Percentiles rank a stretch among this genome's conserved stretches.
phyloP scores from a whole-genome alignment of 1,140 invertebrate genomes.

The Harlomillsia oculata region DNA sequence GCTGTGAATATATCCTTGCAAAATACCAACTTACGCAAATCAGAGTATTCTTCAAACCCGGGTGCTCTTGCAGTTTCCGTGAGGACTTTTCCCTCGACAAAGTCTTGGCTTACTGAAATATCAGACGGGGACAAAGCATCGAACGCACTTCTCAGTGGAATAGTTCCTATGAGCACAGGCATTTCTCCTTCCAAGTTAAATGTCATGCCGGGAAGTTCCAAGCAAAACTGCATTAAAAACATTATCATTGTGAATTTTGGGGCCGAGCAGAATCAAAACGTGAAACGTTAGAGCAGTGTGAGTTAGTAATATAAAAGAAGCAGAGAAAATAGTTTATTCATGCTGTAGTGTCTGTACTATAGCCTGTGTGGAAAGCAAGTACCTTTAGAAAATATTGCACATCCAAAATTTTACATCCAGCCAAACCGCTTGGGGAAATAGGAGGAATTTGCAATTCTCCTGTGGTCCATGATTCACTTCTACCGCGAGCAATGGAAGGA shows the following conservation, averaged over 20 bases:
- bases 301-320: neutral
- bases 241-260: neutral
- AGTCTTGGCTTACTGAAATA: neutral
- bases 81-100: neutral
- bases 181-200: constrained; percentile 15
- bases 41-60: constrained; percentile 13
- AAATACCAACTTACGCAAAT: constrained; percentile 31
- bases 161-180: constrained; percentile 23
- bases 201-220: constrained; percentile 8
- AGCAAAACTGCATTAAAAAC: constrained; percentile 10
- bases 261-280: neutral
- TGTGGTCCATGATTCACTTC: constrained; percentile 23
- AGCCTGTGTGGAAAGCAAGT: neutral
- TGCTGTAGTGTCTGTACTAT: neutral
- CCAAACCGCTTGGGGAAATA: constrained; percentile 19
- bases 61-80: constrained; percentile 15
- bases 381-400: constrained; percentile 21
- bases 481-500: constrained; percentile 10
- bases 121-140: neutral
- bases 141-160: constrained; percentile 15
- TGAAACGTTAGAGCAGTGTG: neutral
- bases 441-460: constrained; percentile 16
- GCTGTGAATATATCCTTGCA: too few relatives aligned
- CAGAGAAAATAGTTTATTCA: neutral
- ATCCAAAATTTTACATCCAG: constrained; percentile 20